phyloP scores from a whole-genome alignment of 2,113 vertebrate genomes.

The Nyctereutes procyonoides region DNA sequence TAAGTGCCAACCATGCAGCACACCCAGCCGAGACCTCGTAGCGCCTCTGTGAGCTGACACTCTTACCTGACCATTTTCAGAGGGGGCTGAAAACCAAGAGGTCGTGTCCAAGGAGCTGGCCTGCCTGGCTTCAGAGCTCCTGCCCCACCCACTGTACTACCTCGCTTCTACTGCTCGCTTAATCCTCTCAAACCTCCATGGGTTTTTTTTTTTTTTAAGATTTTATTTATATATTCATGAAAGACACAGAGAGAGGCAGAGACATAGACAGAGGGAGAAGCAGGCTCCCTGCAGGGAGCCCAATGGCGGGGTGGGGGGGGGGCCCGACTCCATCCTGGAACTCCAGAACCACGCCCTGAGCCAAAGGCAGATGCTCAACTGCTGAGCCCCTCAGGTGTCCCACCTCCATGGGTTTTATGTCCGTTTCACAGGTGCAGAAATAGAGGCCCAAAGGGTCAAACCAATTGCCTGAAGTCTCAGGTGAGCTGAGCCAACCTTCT shows the following conservation, averaged over 20 bases:
- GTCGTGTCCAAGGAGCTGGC: background rate
- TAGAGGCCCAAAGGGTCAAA: background rate
- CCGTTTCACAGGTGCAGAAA: background rate
- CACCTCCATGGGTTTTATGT: background rate
- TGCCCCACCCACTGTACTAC: background rate
- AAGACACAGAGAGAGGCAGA: no score
- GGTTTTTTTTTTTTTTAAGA: background rate
- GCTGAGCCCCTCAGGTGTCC: no score
- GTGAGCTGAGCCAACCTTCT: background rate
- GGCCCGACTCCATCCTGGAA: no score
- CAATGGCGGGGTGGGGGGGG: no score
- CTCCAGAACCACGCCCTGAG: no score
- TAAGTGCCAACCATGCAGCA: rapidly evolving
- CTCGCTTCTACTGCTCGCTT: background rate
- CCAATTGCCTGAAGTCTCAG: background rate
- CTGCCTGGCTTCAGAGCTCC: background rate
- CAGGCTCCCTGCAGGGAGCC: no score
- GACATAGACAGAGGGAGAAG: no score
- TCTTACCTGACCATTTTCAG: background rate
- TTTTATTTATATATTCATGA: no score
- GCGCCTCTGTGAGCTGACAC: background rate
- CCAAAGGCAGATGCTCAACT: no score
- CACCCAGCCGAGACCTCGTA: rapidly evolving
- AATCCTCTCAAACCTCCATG: background rate
- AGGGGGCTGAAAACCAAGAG: background rate